phyloP scores from a whole-genome alignment of 2,113 vertebrate genomes.

The Chloroceryle aenea region DNA sequence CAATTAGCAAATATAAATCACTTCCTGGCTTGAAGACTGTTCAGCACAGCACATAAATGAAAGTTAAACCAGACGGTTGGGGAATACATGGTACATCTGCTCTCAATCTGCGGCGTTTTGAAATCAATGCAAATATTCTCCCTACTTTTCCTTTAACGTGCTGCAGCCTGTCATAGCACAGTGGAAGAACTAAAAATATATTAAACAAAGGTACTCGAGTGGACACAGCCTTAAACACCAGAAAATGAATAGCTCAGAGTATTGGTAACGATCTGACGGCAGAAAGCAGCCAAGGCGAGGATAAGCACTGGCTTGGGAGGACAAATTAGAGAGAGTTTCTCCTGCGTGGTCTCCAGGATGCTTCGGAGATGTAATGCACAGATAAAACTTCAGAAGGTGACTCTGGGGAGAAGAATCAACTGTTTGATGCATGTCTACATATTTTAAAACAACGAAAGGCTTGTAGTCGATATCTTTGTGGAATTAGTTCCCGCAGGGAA shows the following conservation, averaged over 20 bases:
- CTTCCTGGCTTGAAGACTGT: constrained; percentile 60
- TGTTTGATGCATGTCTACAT: not conserved
- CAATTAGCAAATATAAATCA: constrained; percentile 71
- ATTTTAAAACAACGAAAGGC: constrained; percentile 54
- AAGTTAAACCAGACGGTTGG: constrained; percentile 65
- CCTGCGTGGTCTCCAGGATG: not conserved
- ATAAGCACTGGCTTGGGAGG: not conserved
- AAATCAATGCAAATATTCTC: constrained; percentile 73
- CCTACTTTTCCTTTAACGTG: constrained; percentile 58
- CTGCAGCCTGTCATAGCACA: constrained; percentile 28
- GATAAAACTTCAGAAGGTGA: not conserved
- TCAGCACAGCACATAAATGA: constrained; percentile 58
- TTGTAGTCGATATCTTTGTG: constrained; percentile 53
- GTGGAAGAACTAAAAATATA: constrained; percentile 34
- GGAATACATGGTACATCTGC: constrained; percentile 71
- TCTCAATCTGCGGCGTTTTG: constrained; percentile 74
- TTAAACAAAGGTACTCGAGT: constrained; percentile 12
- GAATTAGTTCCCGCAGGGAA: constrained; percentile 58
- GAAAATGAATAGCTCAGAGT: not conserved
- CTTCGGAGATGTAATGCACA: not conserved
- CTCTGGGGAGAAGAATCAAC: not conserved
- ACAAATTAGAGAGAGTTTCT: not conserved
- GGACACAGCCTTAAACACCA: not conserved
- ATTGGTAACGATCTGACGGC: not conserved
- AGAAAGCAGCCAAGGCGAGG: not conserved